Base-by-base conservation (phyloP, 2,113 vertebrate genomes). In the Tenrec ecaudatus region DNA sequence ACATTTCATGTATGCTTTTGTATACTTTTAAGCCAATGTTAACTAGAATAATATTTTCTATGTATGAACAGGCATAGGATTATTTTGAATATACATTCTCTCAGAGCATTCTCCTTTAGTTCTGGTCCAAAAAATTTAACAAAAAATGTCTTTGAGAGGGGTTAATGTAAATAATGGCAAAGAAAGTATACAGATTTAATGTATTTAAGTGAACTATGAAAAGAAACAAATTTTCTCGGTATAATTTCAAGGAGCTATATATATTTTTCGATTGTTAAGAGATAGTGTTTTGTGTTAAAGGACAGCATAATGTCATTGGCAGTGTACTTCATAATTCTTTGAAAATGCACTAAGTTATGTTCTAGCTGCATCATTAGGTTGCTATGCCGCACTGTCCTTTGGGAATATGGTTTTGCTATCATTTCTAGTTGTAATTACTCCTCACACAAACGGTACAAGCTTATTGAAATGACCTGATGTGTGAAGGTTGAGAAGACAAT, bases 351-450 rank as follows among this genome's bases (percentile, higher is more conserved):
- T 95, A 95, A 97, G 93, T 86, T 93, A 84, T 96, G 88, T 95
- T 95, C 95, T 97, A 23, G 94, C 90, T 97, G 96, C 97, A 96
- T 95, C 97, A 95, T 97, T 97, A 97, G 94, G 80, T 94, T 95
- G 82, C 80, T 6, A 33, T 86, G 93, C 92, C 88, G 88, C 92
- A 94, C 57, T 94, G 90, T 96, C 96, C 96, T 97, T 82, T 95
- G 97, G 95, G 96, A 97, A 94, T 96, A 97, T 80, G 94, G 86
- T 95, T 97, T 95, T 96, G 92, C 95, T 95, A 86, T 94, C 76
- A 95, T 94, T 97, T 94, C 95, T 82, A 60, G 93, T 96, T 93
- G 90, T 96, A 97, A 96, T 96, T 96, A 95, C 86, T 95, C 95
- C 95, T 90, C 88, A 6, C 80, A 62, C 78, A 95, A 96, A 78